Percentiles rank a stretch among this genome's conserved stretches.
Evolutionary conservation across 2,797 vertebrate species (phyloP).

Genomic region (Labroides dimidiatus): DNA sequence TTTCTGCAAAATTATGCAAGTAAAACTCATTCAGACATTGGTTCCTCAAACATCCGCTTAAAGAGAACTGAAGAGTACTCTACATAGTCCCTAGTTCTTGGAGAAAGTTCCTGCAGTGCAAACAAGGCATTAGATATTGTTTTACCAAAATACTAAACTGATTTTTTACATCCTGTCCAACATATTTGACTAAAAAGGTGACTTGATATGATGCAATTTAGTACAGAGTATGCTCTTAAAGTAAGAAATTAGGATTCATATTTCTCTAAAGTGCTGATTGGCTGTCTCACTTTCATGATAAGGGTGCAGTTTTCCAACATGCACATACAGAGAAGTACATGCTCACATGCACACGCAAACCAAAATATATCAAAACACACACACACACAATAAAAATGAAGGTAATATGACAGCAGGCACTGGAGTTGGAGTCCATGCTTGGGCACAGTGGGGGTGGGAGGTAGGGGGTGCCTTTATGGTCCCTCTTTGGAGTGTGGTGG

Average conservation of each 20-base stretch:
- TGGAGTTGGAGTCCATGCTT: conserved; percentile 76
- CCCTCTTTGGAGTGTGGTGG: conserved; percentile 70
- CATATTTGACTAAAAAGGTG: no score
- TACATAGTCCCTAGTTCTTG: no score
- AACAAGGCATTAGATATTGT: no score
- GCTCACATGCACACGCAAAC: conserved; percentile 63
- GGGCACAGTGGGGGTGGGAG: conserved; percentile 15
- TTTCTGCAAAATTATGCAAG: conserved; percentile 8
- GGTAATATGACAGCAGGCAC: conserved; percentile 65
- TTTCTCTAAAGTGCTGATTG: no score
- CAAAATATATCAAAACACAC: conserved; percentile 8
- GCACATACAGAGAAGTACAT: conserved; percentile 62
- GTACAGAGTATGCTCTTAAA: background rate
- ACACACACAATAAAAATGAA: conserved; percentile 30
- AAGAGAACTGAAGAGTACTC: no score
- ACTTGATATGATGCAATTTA: background rate
- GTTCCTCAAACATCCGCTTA: no score
- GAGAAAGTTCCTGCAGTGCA: no score
- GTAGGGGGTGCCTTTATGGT: conserved; percentile 53
- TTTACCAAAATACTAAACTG: no score
- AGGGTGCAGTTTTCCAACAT: conserved; percentile 37
- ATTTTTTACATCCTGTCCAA: no score
- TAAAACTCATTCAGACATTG: background rate
- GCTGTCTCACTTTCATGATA: conserved; percentile 26
- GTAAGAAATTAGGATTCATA: background rate